These are phyloP conservation scores for Amphiprion percula DNA, from an alignment of 2,113 vertebrate species.

Conservation along the genomic window DNA sequence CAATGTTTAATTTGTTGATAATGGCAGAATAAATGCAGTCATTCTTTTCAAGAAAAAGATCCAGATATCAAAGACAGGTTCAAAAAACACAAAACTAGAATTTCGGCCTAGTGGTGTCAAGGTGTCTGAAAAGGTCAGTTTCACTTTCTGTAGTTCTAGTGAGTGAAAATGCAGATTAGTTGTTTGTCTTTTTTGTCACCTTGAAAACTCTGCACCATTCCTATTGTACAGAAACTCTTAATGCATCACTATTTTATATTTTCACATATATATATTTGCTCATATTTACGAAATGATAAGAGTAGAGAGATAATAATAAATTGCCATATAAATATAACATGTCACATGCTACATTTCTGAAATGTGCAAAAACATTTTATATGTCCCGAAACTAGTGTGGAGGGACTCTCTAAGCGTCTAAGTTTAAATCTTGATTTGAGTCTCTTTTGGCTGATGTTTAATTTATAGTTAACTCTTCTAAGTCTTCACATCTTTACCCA, in stretches of 20 bases:
- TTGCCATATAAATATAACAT: too few species aligned
- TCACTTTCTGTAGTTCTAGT: background rate
- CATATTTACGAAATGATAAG: too few species aligned
- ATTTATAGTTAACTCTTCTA: constrained; percentile 29
- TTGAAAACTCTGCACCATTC: background rate
- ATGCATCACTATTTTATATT: background rate
- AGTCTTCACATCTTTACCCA: constrained; percentile 17
- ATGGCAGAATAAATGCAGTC: background rate
- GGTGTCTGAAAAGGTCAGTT: background rate
- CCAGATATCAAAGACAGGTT: background rate
- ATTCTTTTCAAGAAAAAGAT: background rate
- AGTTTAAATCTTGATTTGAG: constrained; percentile 6
- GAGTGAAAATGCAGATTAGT: background rate
- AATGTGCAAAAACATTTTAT: background rate
- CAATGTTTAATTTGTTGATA: background rate
- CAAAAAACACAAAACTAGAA: background rate
- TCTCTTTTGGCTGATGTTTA: constrained; percentile 17
- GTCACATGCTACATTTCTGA: background rate
- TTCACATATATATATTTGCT: too few species aligned
- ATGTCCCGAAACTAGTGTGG: background rate
- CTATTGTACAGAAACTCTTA: background rate
- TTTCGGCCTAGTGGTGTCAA: background rate
- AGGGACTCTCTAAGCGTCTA: background rate
- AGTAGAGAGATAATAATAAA: too few species aligned
- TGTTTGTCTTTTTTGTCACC: background rate